These are phyloP conservation scores for Microdon myrmicae DNA, from an alignment of 2,888 invertebrate genomes.

Conservation along the genomic window DNA sequence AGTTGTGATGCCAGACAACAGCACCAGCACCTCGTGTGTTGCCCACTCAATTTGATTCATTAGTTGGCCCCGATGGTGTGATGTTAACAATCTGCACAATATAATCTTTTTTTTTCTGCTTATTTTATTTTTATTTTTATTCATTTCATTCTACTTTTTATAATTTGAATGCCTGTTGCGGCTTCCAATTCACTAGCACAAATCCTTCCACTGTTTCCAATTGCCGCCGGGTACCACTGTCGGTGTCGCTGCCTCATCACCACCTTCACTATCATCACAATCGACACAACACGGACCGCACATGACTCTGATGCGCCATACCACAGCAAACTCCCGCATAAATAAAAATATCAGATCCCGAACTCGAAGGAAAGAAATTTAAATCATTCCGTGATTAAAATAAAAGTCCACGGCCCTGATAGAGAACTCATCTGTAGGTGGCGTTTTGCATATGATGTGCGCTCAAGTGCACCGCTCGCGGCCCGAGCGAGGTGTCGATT, in stretches of 20 bases:
- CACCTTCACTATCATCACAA: constrained; percentile 32
- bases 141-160: constrained; percentile 23
- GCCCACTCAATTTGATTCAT: constrained; percentile 53
- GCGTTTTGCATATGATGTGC: constrained; percentile 48
- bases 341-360: constrained; percentile 51
- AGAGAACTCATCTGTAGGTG: constrained; percentile 52
- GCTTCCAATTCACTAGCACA: constrained; percentile 31
- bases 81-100: constrained; percentile 48
- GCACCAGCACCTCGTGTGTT: constrained; percentile 50
- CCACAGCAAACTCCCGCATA: constrained; percentile 42
- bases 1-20: constrained; percentile 20
- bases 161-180: no score
- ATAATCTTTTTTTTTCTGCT: no score
- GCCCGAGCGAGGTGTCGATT: constrained; percentile 43
- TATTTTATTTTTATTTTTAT: constrained; percentile 12
- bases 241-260: constrained; percentile 17
- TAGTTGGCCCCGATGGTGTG: constrained; percentile 49
- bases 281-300: constrained; percentile 46
- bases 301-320: constrained; percentile 28
- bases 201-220: constrained; percentile 17
- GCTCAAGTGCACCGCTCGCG: constrained; percentile 1
- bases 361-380: constrained; percentile 33
- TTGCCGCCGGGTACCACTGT: constrained; percentile 26
- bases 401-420: constrained; percentile 49
- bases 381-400: constrained; percentile 52